Evolutionary conservation across 2,797 vertebrate genomes (phyloP).

Genomic region (Vireo griseus): DNA sequence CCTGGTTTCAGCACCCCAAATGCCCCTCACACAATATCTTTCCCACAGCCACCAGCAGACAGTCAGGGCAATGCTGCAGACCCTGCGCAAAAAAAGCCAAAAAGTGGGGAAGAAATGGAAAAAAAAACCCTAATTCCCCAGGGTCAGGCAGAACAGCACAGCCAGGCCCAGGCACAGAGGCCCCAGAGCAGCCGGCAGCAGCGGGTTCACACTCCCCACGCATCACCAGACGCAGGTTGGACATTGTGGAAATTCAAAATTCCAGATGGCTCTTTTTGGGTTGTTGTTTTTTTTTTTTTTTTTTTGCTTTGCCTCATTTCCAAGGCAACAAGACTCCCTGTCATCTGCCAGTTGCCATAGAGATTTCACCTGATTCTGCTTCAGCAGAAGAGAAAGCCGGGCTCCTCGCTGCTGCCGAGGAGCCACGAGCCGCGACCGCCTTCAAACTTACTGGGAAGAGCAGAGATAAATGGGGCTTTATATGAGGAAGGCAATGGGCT

Average conservation of each 20-base stretch:
- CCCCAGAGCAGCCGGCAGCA: not conserved
- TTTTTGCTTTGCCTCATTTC: constrained; percentile 64
- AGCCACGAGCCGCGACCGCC: not conserved
- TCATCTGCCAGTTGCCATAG: constrained; percentile 77
- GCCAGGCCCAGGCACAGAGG: not conserved
- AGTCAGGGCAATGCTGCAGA: not conserved
- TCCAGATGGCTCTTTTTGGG: constrained; percentile 55
- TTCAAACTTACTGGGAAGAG: constrained; percentile 37
- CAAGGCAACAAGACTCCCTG: constrained; percentile 72
- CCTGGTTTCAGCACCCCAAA: not conserved
- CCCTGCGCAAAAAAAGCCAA: fast-evolving
- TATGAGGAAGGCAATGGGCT: constrained; percentile 18
- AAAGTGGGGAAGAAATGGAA: fast-evolving
- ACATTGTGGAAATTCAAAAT: constrained; percentile 26
- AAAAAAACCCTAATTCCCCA: not conserved
- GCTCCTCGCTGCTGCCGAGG: not conserved
- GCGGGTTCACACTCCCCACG: not conserved
- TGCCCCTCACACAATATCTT: fast-evolving
- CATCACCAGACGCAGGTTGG: not conserved
- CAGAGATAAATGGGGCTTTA: constrained; percentile 44
- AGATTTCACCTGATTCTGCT: constrained; percentile 71
- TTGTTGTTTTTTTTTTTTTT: constrained; percentile 16
- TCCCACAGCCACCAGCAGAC: not conserved
- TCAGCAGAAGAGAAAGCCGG: constrained; percentile 54
- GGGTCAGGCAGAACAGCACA: not conserved